Base-by-base conservation (phyloP, 64 coral and sea anemone genomes). In the Catalaphyllia jardinei region DNA sequence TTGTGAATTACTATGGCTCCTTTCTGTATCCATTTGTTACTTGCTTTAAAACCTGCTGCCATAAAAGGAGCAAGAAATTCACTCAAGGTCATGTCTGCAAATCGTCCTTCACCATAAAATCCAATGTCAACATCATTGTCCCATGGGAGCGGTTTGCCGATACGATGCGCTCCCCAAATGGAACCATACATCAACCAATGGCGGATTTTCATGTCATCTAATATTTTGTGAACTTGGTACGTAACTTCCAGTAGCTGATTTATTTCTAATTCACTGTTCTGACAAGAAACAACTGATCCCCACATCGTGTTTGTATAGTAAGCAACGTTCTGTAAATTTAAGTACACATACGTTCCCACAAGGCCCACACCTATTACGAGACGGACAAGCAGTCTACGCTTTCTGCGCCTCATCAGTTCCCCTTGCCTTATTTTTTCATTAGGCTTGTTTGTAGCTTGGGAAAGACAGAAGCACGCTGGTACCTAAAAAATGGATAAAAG, bases 121-220 rank as follows among this genome's bases (percentile, higher is more conserved):
- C 91, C 91, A 74, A 93, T 87, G 52, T 93, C 91, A 1, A 93
- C 85, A 49, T 93, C 91, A 49, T 93, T 93, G 25, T 93, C 91
- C 91, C 91, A 93, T 18, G 91, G 91, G 15, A 92, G 76, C 29
- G 87, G 87, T 22, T 24, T 78, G 73, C 76, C 57, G 14, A 88
- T 78, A 17, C 87, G 87, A 5, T 28, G 59, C 4, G 87, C 87
- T 15, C 87, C 87, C 87, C 74, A 88, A 17, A 88, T 88, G 7
- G 87, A 88, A 9, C 87, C 87, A 88, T 88, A 88, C 87, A 88
- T 88, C 11, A 88, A 27, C 87, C 87, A 88, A 78, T 88, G 87
- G 12, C 76, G 19, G 10, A 88, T 78, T 28, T 51, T 29, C 87
- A 88, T 63, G 10, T 11, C 11, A 29, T 88, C 59, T 62, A 88